Conservation (phyloP, 2,113 vertebrate species). For the Cranoglanis bouderius region DNA sequence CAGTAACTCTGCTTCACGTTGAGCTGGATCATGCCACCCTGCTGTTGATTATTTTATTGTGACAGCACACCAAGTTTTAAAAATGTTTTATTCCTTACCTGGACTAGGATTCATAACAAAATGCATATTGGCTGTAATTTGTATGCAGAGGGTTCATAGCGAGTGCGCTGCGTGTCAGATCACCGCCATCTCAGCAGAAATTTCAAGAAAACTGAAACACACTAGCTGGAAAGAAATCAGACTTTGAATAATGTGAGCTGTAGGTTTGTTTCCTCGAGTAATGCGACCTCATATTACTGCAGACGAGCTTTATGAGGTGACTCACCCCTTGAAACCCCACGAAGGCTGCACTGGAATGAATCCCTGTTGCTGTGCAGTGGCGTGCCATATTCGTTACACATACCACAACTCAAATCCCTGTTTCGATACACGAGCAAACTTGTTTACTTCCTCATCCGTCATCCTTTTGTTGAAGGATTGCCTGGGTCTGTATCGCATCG, state of each 20-base stretch:
- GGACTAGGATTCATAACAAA: not conserved
- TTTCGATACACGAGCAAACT: constrained; percentile 20
- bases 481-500: constrained; percentile 24
- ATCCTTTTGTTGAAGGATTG: constrained; percentile 23
- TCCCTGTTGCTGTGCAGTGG: not conserved
- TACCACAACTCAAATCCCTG: constrained; percentile 23
- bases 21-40: not conserved
- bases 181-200: not conserved
- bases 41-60: not conserved
- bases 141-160: not conserved
- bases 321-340: not conserved
- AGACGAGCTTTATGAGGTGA: not conserved
- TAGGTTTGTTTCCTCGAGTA: not conserved
- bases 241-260: constrained; percentile 8
- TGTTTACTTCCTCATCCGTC: constrained; percentile 37
- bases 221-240: not conserved
- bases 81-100: not conserved
- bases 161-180: not conserved
- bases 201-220: not conserved
- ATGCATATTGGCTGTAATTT: not conserved
- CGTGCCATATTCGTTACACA: not conserved
- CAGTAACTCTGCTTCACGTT: not conserved
- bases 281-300: constrained; percentile 5
- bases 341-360: not conserved
- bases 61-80: not conserved